Evolutionary conservation across 2,113 vertebrate species (phyloP), one percentile per base, ranked within the genome.

Genomic region (Neolamprologus sp.): DNA sequence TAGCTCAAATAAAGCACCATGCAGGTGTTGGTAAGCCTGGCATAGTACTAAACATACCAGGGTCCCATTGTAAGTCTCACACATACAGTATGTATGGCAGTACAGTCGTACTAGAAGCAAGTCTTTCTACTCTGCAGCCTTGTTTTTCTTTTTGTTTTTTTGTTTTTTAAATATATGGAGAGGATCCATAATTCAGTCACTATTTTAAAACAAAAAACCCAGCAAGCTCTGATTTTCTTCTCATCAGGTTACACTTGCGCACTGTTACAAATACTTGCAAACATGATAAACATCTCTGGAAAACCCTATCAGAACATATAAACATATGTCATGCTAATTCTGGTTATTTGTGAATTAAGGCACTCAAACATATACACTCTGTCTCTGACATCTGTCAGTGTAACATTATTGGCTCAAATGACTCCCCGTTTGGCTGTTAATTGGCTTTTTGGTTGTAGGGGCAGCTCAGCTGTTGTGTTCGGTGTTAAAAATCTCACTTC

Each of bases 21-120:
- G 84, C 51, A 57, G 53, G 47, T 88, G 53, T 82, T 16, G 2
- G 49, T 16, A 12, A 47, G 54, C 60, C 73, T 49, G 35, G 63
- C 37, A 9, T 14, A 23, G 40, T 31, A 19, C 19, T 55, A 42
- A 28, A 58, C 28, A 35, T 2, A 28, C 49, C 63, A 28, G 28
- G 28, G 35, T 23, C 47, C 47, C 21, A 35, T 7, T 89, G 51
- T 73, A 28, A 55, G 37, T 83, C 33, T 80, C 1, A 80, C 28
- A 9, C 81, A 17, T 40, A 37, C 79, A 26, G 54, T 40, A 19
- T 53, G 40, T 47, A 31, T 31, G 23, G 1, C 71, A 75, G 4
- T 28, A 75, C 21, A 73, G 68, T 45, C 8, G 2, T 2, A 45
- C 68, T 11, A 73, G 5, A 73, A 73, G 14, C 68, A 73, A 73